phyloP scores from a whole-genome alignment of 1,140 invertebrate species.

The Drosophila truncata region DNA sequence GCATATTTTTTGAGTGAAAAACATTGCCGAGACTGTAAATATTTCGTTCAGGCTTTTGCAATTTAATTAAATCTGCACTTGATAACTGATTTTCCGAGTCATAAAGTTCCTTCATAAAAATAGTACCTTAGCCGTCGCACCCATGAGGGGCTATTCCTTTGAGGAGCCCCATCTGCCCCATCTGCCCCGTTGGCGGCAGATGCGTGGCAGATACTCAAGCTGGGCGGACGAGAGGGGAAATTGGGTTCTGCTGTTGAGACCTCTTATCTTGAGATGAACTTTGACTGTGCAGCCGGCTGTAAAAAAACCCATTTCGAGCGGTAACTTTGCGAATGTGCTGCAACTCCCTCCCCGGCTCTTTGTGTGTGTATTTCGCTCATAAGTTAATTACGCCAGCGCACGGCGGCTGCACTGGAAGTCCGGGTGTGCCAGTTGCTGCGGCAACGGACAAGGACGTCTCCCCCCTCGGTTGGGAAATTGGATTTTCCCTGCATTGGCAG shows the following conservation, averaged over 20 bases:
- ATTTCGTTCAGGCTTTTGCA: not conserved
- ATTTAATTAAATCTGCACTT: constrained; percentile 12
- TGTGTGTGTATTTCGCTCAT: constrained; percentile 29
- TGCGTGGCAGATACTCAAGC: constrained; percentile 4
- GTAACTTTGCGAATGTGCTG: constrained; percentile 35
- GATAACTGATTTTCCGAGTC: constrained; percentile 1
- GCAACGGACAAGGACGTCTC: constrained; percentile 7
- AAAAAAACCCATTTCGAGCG: constrained; percentile 46
- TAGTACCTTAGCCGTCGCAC: constrained; percentile 1
- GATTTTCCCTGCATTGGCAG: constrained; percentile 48
- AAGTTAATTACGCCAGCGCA: constrained; percentile 54
- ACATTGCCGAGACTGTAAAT: not conserved
- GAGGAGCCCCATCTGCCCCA: not conserved
- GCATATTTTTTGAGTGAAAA: not conserved
- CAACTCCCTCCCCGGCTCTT: constrained; percentile 17
- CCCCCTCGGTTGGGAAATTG: constrained; percentile 50
- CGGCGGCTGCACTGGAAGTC: constrained; percentile 12
- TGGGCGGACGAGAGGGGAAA: not conserved
- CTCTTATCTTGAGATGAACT: constrained; percentile 51
- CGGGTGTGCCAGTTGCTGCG: constrained; percentile 34
- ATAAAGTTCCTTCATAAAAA: not conserved
- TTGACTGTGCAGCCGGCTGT: constrained; percentile 49
- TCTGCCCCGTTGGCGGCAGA: constrained; percentile 9
- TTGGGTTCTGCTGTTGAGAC: constrained; percentile 3
- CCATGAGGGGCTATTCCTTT: constrained; percentile 4